Base-by-base conservation (phyloP, 2,888 invertebrate species). In the Acleris emargana region DNA sequence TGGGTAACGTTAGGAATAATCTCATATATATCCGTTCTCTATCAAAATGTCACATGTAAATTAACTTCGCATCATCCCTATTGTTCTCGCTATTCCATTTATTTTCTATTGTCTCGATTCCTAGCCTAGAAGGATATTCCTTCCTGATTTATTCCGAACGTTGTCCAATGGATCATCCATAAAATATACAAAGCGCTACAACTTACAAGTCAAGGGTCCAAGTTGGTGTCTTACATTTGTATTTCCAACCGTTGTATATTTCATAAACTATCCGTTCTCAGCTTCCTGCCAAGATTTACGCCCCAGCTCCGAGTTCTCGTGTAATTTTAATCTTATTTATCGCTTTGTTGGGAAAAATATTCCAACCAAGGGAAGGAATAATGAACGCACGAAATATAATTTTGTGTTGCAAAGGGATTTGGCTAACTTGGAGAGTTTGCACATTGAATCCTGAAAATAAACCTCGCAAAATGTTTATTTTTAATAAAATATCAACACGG, bases 291-390 rank as follows among this genome's bases (percentile, higher is more conserved):
- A 63, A 79, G 82, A 85, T 85, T 84, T 82, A 87, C 80, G 69
- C 66, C 62, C 73, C 67, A 68, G 70, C 50, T 74, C 77, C 76
- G 76, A 77, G 74, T 78, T 71, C 60, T 71, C 75, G 72, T 85
- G 83, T 84, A 86, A 86, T 86, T 84, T 84, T 85, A 86, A 87
- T 84, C 81, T 82, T 83, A 80, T 88, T 86, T 87, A 83, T 83
- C 68, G 79, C 73, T 70, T 69, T 73, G 69, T 58, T 70, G 67
- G 68, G 73, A 75, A 81, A 80, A 74, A 62, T 67, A 57, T 53
- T 43, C 59, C 47, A 43, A 38, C 42, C 45, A 38, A 13, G 38
- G 13, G 38, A 38, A 38, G 25, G 52, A 58, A 50, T 67, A 62
- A 62, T 62, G 53, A 43, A 47, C 58, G 52, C n/a, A 38, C 47